phyloP scores from a whole-genome alignment of 1,140 invertebrate genomes.

The Antheraea pernyi region DNA sequence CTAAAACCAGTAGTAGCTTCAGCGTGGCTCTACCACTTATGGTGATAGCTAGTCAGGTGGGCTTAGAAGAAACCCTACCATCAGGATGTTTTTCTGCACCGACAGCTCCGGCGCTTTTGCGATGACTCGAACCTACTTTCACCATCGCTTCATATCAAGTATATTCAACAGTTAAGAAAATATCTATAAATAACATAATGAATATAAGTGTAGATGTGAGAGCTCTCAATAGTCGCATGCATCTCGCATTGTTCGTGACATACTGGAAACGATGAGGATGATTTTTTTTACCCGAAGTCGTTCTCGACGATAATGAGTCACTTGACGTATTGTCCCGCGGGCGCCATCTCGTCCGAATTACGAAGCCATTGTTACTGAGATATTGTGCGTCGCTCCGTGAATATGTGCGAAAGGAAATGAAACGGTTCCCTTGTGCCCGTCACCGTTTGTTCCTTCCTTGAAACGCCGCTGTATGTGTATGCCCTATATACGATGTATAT shows the following conservation, averaged over 20 bases:
- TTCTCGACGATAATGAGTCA: conserved; percentile 74
- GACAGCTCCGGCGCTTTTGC: too few species aligned
- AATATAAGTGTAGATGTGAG: not conserved
- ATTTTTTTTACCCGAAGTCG: conserved; percentile 62
- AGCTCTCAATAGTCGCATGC: conserved; percentile 27
- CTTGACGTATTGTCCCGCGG: conserved; percentile 69
- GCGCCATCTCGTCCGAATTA: conserved; percentile 69
- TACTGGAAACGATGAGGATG: conserved; percentile 38
- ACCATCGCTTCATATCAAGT: not conserved
- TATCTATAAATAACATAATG: not conserved
- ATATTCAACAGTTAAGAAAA: not conserved
- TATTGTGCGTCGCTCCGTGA: conserved; percentile 66
- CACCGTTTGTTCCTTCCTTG: conserved; percentile 45
- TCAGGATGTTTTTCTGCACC: too few species aligned
- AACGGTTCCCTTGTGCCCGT: conserved; percentile 52
- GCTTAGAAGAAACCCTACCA: too few species aligned
- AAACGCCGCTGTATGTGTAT: conserved; percentile 22
- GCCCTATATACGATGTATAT: not conserved
- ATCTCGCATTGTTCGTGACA: conserved; percentile 38
- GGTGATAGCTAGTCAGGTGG: too few species aligned
- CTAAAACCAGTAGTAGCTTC: too few species aligned
- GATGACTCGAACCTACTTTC: too few species aligned
- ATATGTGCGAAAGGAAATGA: conserved; percentile 72
- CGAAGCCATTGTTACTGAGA: conserved; percentile 70
- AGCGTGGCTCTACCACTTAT: too few species aligned